These are phyloP conservation scores for Rhizoglyphus robini DNA, from an alignment of 1,140 invertebrate genomes.

Conservation along the genomic window DNA sequence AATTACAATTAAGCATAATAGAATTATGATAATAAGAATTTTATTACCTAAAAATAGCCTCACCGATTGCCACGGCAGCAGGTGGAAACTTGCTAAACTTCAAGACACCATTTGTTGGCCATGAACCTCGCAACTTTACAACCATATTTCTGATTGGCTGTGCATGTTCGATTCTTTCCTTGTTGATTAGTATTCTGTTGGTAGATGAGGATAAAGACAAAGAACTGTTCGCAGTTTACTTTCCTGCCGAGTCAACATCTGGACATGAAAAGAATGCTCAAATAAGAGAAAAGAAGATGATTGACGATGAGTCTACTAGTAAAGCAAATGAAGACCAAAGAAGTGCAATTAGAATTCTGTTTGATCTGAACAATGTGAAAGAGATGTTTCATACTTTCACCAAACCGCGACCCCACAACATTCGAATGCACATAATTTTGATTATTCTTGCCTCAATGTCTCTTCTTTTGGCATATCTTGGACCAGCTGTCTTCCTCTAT, in stretches of 20 bases:
- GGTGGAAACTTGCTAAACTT: slow-evolving; percentile 9
- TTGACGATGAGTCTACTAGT: no score
- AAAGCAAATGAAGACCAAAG: no score
- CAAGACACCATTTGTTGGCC: not conserved
- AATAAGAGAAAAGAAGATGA: no score
- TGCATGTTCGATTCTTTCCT: not conserved
- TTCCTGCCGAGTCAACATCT: not conserved
- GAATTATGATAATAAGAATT: no score
- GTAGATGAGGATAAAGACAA: slow-evolving; percentile 9
- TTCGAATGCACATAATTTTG: slow-evolving; percentile 14
- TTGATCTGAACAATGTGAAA: slow-evolving; percentile 12
- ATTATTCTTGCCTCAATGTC: not conserved
- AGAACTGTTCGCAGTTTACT: not conserved
- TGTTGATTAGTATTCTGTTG: not conserved
- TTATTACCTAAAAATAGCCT: not conserved
- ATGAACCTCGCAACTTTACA: slow-evolving; percentile 11
- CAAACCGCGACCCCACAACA: not conserved
- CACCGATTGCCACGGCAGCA: slow-evolving; percentile 8
- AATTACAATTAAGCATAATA: no score
- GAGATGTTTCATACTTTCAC: slow-evolving; percentile 11
- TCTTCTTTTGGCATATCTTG: not conserved
- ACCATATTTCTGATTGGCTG: slow-evolving; percentile 4
- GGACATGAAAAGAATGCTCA: not conserved
- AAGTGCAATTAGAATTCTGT: no score
- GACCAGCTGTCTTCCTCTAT: slow-evolving; percentile 12